These are phyloP conservation scores for Anadara kagoshimensis DNA, from an alignment of 1,140 invertebrate genomes.

Conservation along the genomic window DNA sequence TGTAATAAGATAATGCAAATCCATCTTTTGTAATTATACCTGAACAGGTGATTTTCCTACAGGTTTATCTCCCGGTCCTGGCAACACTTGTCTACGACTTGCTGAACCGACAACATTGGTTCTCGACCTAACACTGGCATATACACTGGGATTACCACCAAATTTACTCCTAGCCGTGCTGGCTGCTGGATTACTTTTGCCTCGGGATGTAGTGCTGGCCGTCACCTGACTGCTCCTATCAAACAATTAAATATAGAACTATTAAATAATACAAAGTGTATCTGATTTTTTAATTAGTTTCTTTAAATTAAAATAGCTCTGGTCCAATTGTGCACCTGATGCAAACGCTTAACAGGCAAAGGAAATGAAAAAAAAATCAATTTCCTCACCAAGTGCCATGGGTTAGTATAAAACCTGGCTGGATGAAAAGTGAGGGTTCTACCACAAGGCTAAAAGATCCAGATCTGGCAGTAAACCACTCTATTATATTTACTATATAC, in stretches of 20 bases:
- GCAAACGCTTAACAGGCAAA: neutral
- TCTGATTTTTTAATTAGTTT: no score
- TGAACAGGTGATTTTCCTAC: constrained; percentile 53
- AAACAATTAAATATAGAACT: no score
- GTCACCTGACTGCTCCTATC: constrained; percentile 3
- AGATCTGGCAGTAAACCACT: no score
- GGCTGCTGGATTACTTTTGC: constrained; percentile 18
- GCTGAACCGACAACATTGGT: constrained; percentile 52
- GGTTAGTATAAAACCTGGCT: no score
- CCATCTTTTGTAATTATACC: constrained; percentile 36
- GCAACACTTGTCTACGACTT: constrained; percentile 35
- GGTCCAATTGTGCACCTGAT: neutral
- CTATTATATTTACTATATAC: no score
- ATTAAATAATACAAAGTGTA: no score
- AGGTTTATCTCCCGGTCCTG: constrained; percentile 33
- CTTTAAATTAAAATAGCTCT: no score
- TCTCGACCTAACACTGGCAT: constrained; percentile 37
- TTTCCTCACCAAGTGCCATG: no score
- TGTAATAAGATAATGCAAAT: no score
- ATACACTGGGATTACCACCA: constrained; percentile 50
- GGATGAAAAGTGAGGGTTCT: no score
- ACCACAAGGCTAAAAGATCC: no score
- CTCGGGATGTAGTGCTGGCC: constrained; percentile 37
- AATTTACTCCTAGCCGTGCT: constrained; percentile 55
- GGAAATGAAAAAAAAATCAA: no score